phyloP scores from a whole-genome alignment of 2,113 vertebrate genomes.

The Charadrius vociferus region DNA sequence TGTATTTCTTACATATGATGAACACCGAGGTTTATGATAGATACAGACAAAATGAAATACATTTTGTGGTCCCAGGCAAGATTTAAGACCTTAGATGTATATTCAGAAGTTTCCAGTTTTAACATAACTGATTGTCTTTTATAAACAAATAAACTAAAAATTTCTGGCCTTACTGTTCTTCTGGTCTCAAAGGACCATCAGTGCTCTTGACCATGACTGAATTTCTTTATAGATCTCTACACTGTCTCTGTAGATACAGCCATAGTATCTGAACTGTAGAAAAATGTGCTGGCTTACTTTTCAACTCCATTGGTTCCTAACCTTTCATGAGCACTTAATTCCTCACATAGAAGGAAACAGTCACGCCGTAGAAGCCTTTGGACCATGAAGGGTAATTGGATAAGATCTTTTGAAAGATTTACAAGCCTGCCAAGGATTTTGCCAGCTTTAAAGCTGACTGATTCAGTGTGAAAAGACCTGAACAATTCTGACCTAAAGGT shows the following conservation, averaged over 20 bases:
- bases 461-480: slow-evolving; percentile 80
- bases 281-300: slow-evolving; percentile 61
- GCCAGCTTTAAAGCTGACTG: slow-evolving; percentile 79
- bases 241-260: neutral
- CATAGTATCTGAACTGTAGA: neutral
- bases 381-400: slow-evolving; percentile 81
- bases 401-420: slow-evolving; percentile 82
- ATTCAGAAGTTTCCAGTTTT: neutral
- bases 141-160: neutral
- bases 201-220: neutral
- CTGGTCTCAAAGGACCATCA: neutral
- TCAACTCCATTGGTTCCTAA: slow-evolving; percentile 69
- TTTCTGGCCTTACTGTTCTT: neutral
- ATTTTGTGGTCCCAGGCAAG: neutral
- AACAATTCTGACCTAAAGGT: slow-evolving; percentile 78
- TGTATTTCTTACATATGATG: neutral
- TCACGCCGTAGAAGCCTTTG: slow-evolving; percentile 55
- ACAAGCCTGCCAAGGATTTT: slow-evolving; percentile 78
- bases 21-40: neutral
- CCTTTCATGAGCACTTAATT: slow-evolving; percentile 76
- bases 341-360: slow-evolving; percentile 69
- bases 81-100: neutral
- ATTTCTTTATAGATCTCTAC: neutral
- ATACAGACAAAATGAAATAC: neutral
- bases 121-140: neutral